A percentile compares a stretch with the other conserved stretches of the same genome.
Evolutionary conservation across 2,113 vertebrate species (phyloP).

Genomic region (Python bivittatus): DNA sequence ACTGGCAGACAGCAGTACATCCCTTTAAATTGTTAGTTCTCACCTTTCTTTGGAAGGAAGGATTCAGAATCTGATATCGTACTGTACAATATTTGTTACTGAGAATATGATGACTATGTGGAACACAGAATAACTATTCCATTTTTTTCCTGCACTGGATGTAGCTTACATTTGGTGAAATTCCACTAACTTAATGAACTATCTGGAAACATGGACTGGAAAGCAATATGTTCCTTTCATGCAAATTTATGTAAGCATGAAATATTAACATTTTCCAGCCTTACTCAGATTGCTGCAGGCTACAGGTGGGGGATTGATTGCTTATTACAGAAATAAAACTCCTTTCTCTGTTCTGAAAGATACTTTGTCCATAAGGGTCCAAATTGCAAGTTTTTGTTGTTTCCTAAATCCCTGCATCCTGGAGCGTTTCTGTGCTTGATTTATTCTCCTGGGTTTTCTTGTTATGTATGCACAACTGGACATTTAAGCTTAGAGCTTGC

Average conservation of each 20-base stretch:
- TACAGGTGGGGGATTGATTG: neutral
- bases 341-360: neutral
- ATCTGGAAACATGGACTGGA: neutral
- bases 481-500: neutral
- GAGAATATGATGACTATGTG: neutral
- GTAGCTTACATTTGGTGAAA: neutral
- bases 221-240: neutral
- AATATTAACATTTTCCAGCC: neutral
- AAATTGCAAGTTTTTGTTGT: neutral
- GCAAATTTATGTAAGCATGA: neutral
- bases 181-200: neutral
- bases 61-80: neutral
- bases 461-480: neutral
- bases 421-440: neutral
- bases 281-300: neutral
- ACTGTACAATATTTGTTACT: neutral
- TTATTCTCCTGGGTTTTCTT: neutral
- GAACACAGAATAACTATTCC: neutral
- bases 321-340: neutral
- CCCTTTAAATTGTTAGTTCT: conserved; percentile 7
- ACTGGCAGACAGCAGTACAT: neutral
- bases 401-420: neutral
- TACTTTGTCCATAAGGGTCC: neutral
- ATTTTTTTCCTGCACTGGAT: neutral
- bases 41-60: neutral